Base-by-base conservation (phyloP, 2,888 invertebrate genomes). In the Leptura quadrifasciata region DNA sequence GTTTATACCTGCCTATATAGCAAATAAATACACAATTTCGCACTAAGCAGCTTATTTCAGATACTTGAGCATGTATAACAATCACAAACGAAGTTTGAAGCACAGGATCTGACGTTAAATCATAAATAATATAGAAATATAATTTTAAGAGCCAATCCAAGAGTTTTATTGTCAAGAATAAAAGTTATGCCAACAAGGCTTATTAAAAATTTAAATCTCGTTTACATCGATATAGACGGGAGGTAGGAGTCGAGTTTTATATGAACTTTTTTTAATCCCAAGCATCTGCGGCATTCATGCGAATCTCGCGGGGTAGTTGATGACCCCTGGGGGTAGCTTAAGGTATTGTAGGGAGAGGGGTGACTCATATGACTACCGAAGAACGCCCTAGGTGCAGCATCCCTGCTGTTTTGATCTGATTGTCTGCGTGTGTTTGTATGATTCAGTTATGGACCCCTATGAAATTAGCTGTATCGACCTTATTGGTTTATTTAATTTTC, bases 291-390 rank as follows among this genome's bases (percentile, higher is more conserved):
- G 47, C 35, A 58, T 63, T 72, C 61, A 72, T 52, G 61, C 54
- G 54, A 39, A 60, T 54, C 35, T 35, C 74, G 68, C 54, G 60
- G 74, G 68, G 68, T 74, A 39, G 64, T 35, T 67, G 68, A 52
- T 68, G 74, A 74, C 67, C 74, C 74, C 74, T 68, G 74, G 74
- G 74, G 74, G 68, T 74, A 27, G 74, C 60, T 74, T 67, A 68
- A 74, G 68, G 74, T 74, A 74, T 74, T 60, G 61, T 74, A 52
- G 67, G 61, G 67, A 6, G 68, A 68, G 68, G 67, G 74, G 61
- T 74, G 74, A 74, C 58, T 74, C 74, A 74, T 68, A 58, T 61
- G 74, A 65, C 68, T 58, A 61, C 64, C 64, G 72, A 31, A 61
- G 68, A 27, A 27, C 74, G 67, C 73, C 73, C 73, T 73, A 73